Base-by-base conservation (phyloP, 2,888 invertebrate genomes). In the Boloria selene region DNA sequence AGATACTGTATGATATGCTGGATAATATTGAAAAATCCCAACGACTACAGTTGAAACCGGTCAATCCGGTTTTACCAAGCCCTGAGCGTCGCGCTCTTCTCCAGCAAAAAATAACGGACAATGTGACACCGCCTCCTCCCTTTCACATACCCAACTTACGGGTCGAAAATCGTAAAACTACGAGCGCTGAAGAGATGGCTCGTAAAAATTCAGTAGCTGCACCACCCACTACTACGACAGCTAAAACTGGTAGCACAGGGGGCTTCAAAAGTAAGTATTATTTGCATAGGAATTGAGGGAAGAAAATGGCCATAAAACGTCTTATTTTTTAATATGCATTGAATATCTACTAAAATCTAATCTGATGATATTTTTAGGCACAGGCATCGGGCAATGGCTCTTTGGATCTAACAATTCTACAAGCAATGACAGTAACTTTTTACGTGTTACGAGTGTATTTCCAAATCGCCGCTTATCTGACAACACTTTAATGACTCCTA, bases 1-100 rank as follows among this genome's bases (percentile, higher is more conserved):
- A 94, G 94, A 96, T 98, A 55, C 93, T 98, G 67, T 96, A 98
- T 81, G 97, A 98, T 77, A 98, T 99, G 98, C 90, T 99, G 78
- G 96, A 96, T 78, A 96, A 95, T 80, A 97, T 98, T 72, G 97
- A 97, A 85, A 94, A 96, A 74, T 96, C 96, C 80, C 97, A 98
- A 82, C 94, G 97, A 59, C 96, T 96, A 87, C 97, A 97, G 87
- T 93, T 98, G 84, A 97, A 97, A 87, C 85, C 97, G 79, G 98
- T 98, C 82, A 95, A 95, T 83, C 89, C 96, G 69, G 94, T 96
- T 50, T 89, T 95, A 77, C 94, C 95, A 58, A 96, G 95, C 77
- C 96, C 96, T 0, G 97, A 97, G 72, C 93, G 96, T 42, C 94
- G 96, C 26, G 93, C 94, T 0, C 86, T 97, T 61, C 93, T 96